Conservation (phyloP, 1,140 invertebrate genomes). For the Leptopilina boulardi region DNA sequence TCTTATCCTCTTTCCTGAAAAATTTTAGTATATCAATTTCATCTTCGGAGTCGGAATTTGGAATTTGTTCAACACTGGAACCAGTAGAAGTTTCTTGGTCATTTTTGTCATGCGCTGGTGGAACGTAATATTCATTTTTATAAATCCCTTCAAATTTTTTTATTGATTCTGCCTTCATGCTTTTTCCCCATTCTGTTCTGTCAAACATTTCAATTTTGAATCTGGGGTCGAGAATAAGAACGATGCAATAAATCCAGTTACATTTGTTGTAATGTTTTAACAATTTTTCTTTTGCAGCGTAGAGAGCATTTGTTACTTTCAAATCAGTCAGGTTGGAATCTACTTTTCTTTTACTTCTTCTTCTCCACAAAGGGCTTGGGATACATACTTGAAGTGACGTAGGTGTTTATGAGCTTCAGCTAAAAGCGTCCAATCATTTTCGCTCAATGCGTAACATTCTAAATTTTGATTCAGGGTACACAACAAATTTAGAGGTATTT, state of each 20-base stretch:
- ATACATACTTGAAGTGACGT: too few relatives aligned
- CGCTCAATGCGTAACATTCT: too few relatives aligned
- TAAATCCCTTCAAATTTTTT: neutral
- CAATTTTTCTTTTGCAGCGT: neutral
- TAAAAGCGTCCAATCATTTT: too few relatives aligned
- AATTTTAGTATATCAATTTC: too few relatives aligned
- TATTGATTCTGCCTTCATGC: neutral
- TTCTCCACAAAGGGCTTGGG: neutral
- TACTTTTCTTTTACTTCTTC: neutral
- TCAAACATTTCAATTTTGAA: neutral
- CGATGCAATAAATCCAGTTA: neutral
- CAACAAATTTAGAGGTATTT: too few relatives aligned
- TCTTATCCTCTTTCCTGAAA: too few relatives aligned
- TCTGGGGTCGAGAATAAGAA: neutral
- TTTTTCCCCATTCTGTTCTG: neutral
- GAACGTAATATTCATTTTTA: neutral
- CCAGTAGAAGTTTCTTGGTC: too few relatives aligned
- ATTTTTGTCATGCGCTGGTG: too few relatives aligned
- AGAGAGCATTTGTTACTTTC: neutral
- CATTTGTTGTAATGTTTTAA: neutral
- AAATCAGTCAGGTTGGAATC: neutral
- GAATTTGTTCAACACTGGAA: too few relatives aligned
- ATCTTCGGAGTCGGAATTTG: too few relatives aligned
- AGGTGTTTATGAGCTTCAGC: too few relatives aligned
- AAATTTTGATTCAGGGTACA: too few relatives aligned